phyloP scores from a whole-genome alignment of 2,113 vertebrate species.

The Lasiurus borealis region DNA sequence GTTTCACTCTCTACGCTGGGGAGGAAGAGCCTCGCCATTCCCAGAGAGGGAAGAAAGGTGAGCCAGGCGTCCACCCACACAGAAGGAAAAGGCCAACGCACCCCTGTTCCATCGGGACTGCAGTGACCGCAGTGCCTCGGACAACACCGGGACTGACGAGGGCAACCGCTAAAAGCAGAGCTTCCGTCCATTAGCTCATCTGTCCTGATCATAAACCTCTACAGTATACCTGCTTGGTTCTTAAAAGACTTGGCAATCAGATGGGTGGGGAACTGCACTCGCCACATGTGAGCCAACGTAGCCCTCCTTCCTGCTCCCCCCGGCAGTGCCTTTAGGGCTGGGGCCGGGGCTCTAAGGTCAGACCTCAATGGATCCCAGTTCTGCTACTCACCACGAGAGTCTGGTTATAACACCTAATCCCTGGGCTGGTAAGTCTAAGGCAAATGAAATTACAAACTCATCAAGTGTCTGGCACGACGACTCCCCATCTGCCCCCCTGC shows the following conservation, averaged over 20 bases:
- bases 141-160: rapidly evolving
- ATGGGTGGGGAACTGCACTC: not conserved
- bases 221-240: not conserved
- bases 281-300: not conserved
- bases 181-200: not conserved
- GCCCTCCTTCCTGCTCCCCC: not conserved
- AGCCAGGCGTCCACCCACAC: rapidly evolving
- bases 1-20: not conserved
- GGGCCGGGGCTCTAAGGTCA: rapidly evolving
- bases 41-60: not conserved
- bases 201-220: not conserved
- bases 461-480: not conserved
- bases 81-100: not conserved
- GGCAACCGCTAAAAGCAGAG: rapidly evolving
- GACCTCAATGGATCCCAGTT: not conserved
- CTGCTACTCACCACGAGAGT: not conserved
- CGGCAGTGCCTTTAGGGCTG: not conserved
- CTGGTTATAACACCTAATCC: not conserved
- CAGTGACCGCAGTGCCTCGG: rapidly evolving
- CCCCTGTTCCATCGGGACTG: not conserved
- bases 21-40: not conserved
- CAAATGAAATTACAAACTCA: not conserved
- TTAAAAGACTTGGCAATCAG: not conserved
- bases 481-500: not conserved
- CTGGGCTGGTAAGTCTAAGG: not conserved